Evolutionary conservation across 2,113 vertebrate genomes (phyloP), one percentile per base, ranked within the genome.

Genomic region (Dasypus novemcinctus): DNA sequence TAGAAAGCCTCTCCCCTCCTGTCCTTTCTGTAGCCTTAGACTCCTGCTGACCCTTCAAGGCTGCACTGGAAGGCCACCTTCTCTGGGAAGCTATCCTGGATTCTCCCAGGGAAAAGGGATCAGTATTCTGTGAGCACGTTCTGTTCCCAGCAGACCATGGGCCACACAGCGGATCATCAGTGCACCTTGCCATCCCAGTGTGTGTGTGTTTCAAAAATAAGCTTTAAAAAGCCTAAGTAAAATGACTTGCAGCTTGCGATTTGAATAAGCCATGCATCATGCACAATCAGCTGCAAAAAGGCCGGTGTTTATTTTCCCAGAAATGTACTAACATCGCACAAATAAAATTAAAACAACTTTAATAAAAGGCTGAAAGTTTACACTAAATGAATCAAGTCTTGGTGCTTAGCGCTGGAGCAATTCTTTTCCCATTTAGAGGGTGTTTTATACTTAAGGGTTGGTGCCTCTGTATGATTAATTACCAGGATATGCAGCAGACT

Each of bases 261-360:
- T 46, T n/a, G 52, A 80, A 46, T 61, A 61, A 75, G 75, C 3
- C 79, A 15, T 1, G 0, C 23, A 31, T 18, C 18, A 0, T 15
- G 29, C n/a, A 20, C 36, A 59, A 20, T 41, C 72, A 69, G 84
- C 46, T 64, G 25, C 41, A 75, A 69, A 12, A 23, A 7, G 23
- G 31, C 23, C 25, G 12, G 21, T 61, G 59, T 61, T 95, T 86
- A 83, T 79, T 91, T 94, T 90, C 75, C 33, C 38, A 43, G 75
- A 94, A 94, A 66, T 59, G 72, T 13, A 46, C 43, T 76, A 66
- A 72, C 21, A 38, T 68, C 41, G 49, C 84, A 90, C 90, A 87
- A 91, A 83, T 79, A 91, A 83, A 94, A 78, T 74, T 61, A 52
- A 95, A 95, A 61, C 27, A 84, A 52, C 84, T 78, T 66, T 63